phyloP scores from a whole-genome alignment of 2,113 vertebrate species.

The Zingel zingel region DNA sequence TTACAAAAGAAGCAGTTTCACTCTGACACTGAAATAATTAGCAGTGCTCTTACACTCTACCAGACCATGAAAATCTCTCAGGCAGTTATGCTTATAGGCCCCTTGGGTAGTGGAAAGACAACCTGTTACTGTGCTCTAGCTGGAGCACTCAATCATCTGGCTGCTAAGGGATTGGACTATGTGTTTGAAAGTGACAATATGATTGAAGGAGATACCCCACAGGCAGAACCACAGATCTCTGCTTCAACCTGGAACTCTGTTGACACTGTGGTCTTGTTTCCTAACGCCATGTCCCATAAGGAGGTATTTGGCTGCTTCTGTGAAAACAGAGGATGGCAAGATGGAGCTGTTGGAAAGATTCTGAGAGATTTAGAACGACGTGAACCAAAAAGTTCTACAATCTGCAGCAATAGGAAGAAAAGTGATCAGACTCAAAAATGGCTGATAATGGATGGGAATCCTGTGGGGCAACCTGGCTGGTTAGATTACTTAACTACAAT shows the following conservation, averaged over 20 bases:
- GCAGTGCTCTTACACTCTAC: constrained; percentile 79
- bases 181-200: neutral
- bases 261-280: constrained; percentile 84
- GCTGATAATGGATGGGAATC: constrained; percentile 88
- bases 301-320: constrained; percentile 84
- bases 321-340: constrained; percentile 79
- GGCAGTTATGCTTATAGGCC: constrained; percentile 86
- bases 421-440: constrained; percentile 71
- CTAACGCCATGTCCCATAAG: constrained; percentile 83
- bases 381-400: constrained; percentile 9
- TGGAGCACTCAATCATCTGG: constrained; percentile 81
- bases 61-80: constrained; percentile 77
- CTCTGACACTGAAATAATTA: constrained; percentile 65
- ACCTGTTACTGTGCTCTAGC: constrained; percentile 84
- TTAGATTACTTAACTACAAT: constrained; percentile 85
- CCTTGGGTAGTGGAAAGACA: constrained; percentile 89
- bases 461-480: constrained; percentile 81
- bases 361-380: constrained; percentile 62
- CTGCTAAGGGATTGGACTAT: constrained; percentile 40
- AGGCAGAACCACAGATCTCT: constrained; percentile 18
- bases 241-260: constrained; percentile 71
- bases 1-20: constrained; percentile 75
- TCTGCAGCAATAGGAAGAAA: constrained; percentile 10
- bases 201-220: neutral
- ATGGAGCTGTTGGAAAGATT: constrained; percentile 79